A percentile compares a stretch with the other conserved stretches of the same genome.
Evolutionary conservation across 2,113 vertebrate genomes (phyloP).

Genomic region (Actenoides hombroni): DNA sequence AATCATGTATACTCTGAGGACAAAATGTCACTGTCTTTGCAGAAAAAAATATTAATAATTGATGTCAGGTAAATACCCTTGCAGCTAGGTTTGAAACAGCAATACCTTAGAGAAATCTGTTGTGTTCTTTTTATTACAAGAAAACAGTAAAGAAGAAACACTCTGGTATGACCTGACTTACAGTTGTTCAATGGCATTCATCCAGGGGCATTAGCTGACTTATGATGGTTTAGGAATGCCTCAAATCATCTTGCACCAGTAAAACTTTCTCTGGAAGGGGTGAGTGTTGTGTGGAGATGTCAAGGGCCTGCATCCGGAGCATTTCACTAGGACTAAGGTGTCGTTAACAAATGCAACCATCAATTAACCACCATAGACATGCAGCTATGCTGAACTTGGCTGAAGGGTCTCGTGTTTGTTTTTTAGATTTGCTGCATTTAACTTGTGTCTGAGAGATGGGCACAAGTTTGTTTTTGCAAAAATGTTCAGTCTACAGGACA

Average conservation of each 20-base stretch:
- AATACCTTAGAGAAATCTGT: background rate
- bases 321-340: background rate
- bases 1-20: background rate
- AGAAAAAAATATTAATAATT: background rate
- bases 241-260: background rate
- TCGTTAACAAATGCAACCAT: background rate
- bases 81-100: background rate
- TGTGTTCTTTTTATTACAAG: background rate
- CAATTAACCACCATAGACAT: background rate
- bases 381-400: background rate
- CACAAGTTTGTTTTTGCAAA: background rate
- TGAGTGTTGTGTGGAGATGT: background rate
- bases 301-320: background rate
- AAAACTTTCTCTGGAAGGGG: background rate
- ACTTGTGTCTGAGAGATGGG: background rate
- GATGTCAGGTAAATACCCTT: background rate
- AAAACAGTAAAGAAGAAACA: background rate
- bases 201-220: background rate
- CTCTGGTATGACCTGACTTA: background rate
- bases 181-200: background rate
- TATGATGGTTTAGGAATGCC: background rate
- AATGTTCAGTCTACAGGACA: background rate
- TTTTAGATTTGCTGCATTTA: background rate
- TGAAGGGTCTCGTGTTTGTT: background rate
- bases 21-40: background rate